A percentile compares a stretch with the other conserved stretches of the same genome.
Conservation (phyloP, 2,888 invertebrate genomes). For the Vanessa cardui region DNA sequence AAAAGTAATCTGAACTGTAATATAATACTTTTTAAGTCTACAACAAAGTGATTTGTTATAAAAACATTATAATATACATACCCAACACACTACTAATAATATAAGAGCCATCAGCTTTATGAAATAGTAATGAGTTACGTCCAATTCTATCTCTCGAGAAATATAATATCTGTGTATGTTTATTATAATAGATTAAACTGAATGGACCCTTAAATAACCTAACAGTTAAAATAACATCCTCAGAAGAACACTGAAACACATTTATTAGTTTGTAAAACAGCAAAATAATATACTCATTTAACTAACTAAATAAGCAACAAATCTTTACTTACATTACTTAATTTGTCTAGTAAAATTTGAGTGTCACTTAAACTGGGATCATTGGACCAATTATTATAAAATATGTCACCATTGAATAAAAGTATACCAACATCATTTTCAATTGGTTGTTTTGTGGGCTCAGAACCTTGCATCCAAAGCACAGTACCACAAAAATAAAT, state of each 20-base stretch:
- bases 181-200: slow-evolving; percentile 90
- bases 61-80: slow-evolving; percentile 44
- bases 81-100: slow-evolving; percentile 82
- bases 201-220: slow-evolving; percentile 90
- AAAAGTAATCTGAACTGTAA: too few relatives aligned
- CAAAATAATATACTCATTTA: not conserved
- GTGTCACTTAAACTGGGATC: slow-evolving; percentile 76
- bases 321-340: slow-evolving; percentile 44
- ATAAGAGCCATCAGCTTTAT: slow-evolving; percentile 65
- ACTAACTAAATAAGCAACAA: not conserved
- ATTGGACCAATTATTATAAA: slow-evolving; percentile 72
- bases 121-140: slow-evolving; percentile 90
- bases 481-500: slow-evolving; percentile 83
- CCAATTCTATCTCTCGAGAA: slow-evolving; percentile 94
- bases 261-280: not conserved
- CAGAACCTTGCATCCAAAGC: slow-evolving; percentile 92
- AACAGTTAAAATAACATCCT: slow-evolving; percentile 74
- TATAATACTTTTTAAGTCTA: too few relatives aligned
- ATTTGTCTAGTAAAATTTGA: slow-evolving; percentile 68
- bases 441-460: slow-evolving; percentile 86
- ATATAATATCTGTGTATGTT: slow-evolving; percentile 83
- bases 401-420: slow-evolving; percentile 96
- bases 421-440: slow-evolving; percentile 84
- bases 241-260: slow-evolving; percentile 47
- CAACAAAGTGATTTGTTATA: too few relatives aligned